Evolutionary conservation across 2,797 vertebrate species (phyloP).

Genomic region (Urophycis tenuis): DNA sequence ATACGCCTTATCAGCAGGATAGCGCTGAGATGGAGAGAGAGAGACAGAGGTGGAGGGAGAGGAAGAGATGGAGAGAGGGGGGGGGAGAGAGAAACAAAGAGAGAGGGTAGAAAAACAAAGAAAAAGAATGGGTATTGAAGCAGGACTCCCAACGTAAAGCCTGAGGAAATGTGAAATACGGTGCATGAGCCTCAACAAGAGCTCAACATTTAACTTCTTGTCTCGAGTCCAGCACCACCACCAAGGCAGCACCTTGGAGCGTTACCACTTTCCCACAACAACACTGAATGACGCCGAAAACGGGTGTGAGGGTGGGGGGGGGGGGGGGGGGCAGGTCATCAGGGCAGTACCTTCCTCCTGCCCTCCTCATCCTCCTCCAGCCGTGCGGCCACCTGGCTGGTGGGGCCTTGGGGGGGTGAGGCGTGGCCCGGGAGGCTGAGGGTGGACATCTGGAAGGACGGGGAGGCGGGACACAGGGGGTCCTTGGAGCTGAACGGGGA

Average conservation of each 20-base stretch:
- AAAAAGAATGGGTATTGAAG: background rate
- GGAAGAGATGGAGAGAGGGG: too few relatives aligned
- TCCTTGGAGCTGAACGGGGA: conserved; percentile 69
- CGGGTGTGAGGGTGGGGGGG: too few relatives aligned
- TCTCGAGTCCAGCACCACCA: background rate
- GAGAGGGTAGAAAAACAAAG: background rate
- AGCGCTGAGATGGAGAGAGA: conserved; percentile 64
- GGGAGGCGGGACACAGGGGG: conserved; percentile 65
- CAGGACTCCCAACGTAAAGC: background rate
- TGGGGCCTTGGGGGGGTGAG: conserved; percentile 82
- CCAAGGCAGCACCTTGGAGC: background rate
- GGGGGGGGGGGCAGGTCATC: conserved; percentile 41
- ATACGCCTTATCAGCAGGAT: conserved; percentile 83
- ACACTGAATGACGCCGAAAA: too few relatives aligned
- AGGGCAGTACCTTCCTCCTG: conserved; percentile 74
- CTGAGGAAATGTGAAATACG: background rate
- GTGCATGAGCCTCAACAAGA: background rate
- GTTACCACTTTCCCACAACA: background rate
- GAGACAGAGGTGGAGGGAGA: background rate
- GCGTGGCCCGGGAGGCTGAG: conserved; percentile 70
- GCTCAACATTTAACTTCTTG: conserved; percentile 1
- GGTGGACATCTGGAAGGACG: conserved; percentile 79
- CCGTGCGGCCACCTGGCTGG: conserved; percentile 75
- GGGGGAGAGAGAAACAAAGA: too few relatives aligned
- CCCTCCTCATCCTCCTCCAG: conserved; percentile 82